Evolutionary conservation across 2,797 vertebrate genomes (phyloP).

Genomic region (Pterois miles): DNA sequence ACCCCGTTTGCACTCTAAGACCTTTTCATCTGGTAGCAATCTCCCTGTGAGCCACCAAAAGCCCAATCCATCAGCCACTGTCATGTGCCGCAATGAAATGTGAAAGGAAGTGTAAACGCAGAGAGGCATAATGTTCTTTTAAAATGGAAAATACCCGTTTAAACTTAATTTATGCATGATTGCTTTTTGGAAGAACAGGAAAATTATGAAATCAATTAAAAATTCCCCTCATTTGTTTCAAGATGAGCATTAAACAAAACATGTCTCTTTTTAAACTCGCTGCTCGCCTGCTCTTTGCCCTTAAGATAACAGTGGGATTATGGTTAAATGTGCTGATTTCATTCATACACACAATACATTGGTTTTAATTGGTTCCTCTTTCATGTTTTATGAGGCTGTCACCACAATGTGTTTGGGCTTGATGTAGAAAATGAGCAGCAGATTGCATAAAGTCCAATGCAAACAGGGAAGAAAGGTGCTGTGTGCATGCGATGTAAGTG

Average conservation of each 20-base stretch:
- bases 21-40: constrained; percentile 88
- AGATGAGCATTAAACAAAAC: constrained; percentile 67
- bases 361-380: constrained; percentile 71
- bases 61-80: constrained; percentile 85
- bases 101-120: constrained; percentile 71
- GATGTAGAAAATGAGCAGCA: constrained; percentile 77
- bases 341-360: constrained; percentile 59
- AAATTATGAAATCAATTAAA: constrained; percentile 60
- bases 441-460: constrained; percentile 70
- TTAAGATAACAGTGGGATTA: constrained; percentile 71
- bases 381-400: constrained; percentile 74
- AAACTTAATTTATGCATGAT: constrained; percentile 76
- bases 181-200: constrained; percentile 65
- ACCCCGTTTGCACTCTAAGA: constrained; percentile 75
- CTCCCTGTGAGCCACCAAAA: constrained; percentile 80
- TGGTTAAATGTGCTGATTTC: constrained; percentile 72
- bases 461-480: constrained; percentile 69
- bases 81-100: constrained; percentile 75
- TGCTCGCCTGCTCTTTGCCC: constrained; percentile 68
- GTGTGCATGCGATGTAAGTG: constrained; percentile 70
- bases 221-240: constrained; percentile 70
- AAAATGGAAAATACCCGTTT: constrained; percentile 81
- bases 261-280: constrained; percentile 51
- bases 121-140: constrained; percentile 77
- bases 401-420: constrained; percentile 67